Conservation (phyloP, 2,113 vertebrate species). For the Mixornis gularis region DNA sequence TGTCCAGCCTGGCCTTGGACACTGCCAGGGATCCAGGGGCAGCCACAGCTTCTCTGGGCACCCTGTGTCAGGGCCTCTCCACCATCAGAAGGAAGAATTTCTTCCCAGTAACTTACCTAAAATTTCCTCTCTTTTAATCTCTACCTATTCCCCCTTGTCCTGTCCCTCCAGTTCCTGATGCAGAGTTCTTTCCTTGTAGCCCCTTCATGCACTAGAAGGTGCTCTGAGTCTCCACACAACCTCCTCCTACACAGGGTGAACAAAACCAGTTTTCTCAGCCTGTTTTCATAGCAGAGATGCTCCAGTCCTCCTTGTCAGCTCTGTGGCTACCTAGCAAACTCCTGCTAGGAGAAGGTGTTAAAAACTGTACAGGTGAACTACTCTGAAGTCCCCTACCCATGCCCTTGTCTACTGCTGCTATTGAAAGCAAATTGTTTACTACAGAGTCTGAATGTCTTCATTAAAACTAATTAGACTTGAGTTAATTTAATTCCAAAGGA, state of each 20-base stretch:
- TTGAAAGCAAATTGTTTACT: neutral
- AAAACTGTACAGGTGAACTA: neutral
- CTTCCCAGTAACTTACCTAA: neutral
- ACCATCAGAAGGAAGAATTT: rapidly evolving
- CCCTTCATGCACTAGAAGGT: rapidly evolving
- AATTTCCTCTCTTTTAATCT: neutral
- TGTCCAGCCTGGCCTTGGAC: neutral
- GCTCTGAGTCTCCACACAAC: neutral
- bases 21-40: neutral
- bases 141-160: too few relatives aligned
- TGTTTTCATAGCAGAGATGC: neutral
- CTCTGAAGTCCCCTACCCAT: neutral
- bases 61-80: neutral
- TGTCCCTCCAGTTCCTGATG: rapidly evolving
- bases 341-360: neutral
- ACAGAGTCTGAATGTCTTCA: neutral
- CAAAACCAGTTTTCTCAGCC: neutral
- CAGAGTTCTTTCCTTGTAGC: neutral
- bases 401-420: neutral
- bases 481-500: neutral
- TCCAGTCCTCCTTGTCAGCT: neutral
- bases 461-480: neutral
- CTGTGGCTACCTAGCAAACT: neutral
- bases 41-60: neutral
- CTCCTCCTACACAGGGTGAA: neutral